Conservation (phyloP, 1,140 invertebrate genomes). For the Neodiprion pinetum region DNA sequence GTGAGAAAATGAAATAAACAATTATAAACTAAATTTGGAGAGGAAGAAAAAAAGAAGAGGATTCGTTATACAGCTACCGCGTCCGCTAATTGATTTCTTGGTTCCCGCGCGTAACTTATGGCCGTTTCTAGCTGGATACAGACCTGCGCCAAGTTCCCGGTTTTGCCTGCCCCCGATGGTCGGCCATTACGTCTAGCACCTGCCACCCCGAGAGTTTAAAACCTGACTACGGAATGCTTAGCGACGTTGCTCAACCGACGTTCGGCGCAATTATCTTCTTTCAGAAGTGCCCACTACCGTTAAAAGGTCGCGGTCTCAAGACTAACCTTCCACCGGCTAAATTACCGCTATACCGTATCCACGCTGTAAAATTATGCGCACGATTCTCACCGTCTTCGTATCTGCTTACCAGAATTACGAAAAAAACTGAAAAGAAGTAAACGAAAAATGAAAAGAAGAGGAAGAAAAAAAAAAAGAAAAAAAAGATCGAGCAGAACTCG, state of each 20-base stretch:
- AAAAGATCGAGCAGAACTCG: neutral
- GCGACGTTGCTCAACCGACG: conserved; percentile 5
- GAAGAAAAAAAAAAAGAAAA: neutral
- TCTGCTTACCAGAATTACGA: too few relatives aligned
- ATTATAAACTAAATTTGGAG: too few relatives aligned
- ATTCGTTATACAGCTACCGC: too few relatives aligned
- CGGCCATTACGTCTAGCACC: conserved; percentile 57
- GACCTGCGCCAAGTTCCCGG: neutral
- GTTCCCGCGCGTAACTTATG: too few relatives aligned
- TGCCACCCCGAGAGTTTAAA: conserved; percentile 47
- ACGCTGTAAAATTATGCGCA: neutral
- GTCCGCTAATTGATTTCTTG: too few relatives aligned
- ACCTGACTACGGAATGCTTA: conserved; percentile 38
- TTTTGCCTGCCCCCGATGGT: conserved; percentile 33
- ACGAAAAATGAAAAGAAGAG: neutral
- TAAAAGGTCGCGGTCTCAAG: neutral
- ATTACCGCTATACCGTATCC: neutral
- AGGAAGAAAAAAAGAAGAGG: too few relatives aligned
- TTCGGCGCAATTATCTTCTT: conserved; percentile 2
- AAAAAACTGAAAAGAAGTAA: too few relatives aligned
- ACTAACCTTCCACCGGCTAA: neutral
- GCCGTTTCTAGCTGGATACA: too few relatives aligned
- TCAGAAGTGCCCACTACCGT: conserved; percentile 1
- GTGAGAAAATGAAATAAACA: too few relatives aligned
- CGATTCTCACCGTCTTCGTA: neutral